These are phyloP conservation scores for Monodelphis domestica DNA, from an alignment of 2,797 vertebrate genomes.

Conservation along the genomic window DNA sequence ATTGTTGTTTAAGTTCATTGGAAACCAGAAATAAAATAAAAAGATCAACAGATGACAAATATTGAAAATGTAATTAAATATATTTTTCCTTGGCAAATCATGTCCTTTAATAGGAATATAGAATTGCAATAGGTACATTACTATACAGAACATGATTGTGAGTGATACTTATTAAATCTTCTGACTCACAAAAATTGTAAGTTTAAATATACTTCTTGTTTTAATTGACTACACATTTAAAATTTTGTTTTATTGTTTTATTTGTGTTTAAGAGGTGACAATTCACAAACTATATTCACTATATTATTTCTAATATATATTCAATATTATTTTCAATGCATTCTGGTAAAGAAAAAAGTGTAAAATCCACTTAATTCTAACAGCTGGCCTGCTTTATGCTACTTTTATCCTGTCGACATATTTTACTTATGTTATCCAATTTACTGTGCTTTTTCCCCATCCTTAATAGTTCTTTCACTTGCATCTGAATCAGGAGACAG, in stretches of 20 bases:
- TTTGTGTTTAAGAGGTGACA: slow-evolving; percentile 14
- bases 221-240: slow-evolving; percentile 18
- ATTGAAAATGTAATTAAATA: slow-evolving; percentile 14
- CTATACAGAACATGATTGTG: slow-evolving; percentile 3
- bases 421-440: slow-evolving; percentile 55
- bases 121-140: slow-evolving; percentile 1
- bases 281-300: neutral
- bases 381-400: neutral
- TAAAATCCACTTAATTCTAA: neutral
- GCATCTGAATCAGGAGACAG: slow-evolving; percentile 64
- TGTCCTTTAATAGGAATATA: slow-evolving; percentile 10
- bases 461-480: slow-evolving; percentile 29
- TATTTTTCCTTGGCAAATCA: neutral
- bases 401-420: neutral
- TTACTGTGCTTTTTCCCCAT: neutral
- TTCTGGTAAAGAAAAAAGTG: neutral
- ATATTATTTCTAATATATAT: too few relatives aligned
- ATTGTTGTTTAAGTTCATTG: neutral
- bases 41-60: neutral
- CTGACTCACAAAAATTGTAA: slow-evolving; percentile 36
- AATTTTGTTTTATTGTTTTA: slow-evolving; percentile 40
- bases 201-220: slow-evolving; percentile 38
- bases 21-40: slow-evolving; percentile 42
- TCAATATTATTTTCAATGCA: neutral
- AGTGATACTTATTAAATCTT: slow-evolving; percentile 6